phyloP scores from a whole-genome alignment of 2,888 invertebrate genomes.

The Trichopria drosophilae region DNA sequence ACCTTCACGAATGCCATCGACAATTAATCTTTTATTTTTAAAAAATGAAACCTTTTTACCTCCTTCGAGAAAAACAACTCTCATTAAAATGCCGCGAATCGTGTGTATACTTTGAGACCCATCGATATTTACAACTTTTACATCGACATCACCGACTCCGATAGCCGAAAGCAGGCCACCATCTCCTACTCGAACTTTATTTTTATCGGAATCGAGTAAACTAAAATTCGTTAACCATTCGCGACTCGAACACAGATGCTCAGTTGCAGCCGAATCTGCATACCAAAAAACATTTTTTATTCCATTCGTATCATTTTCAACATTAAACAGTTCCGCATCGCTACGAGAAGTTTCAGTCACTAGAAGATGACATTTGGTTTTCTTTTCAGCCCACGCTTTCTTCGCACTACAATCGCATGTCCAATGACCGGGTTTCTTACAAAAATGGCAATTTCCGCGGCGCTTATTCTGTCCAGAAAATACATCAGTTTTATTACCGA shows the following conservation, averaged over 20 bases:
- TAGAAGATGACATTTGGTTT: slow-evolving; percentile 31
- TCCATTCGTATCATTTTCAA: background rate
- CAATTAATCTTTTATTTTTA: slow-evolving; percentile 7
- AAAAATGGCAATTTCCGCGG: slow-evolving; percentile 23
- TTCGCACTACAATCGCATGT: slow-evolving; percentile 17
- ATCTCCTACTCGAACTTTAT: slow-evolving; percentile 18
- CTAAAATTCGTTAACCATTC: slow-evolving; percentile 18
- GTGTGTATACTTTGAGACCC: slow-evolving; percentile 2
- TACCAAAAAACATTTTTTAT: slow-evolving; percentile 8
- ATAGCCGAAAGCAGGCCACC: slow-evolving; percentile 4
- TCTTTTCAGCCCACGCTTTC: background rate
- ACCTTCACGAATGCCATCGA: slow-evolving; percentile 16
- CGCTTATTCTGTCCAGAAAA: too few relatives aligned
- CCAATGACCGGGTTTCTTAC: slow-evolving; percentile 20
- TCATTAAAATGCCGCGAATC: too few relatives aligned
- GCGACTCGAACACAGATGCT: slow-evolving; percentile 19
- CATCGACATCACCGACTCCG: slow-evolving; percentile 20
- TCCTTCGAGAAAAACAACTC: slow-evolving; percentile 23
- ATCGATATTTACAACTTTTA: background rate
- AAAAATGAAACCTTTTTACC: slow-evolving; percentile 15
- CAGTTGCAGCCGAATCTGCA: slow-evolving; percentile 26
- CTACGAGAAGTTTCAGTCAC: background rate
- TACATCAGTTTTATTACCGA: too few relatives aligned
- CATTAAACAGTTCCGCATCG: background rate
- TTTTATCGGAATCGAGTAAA: background rate